Evolutionary conservation across 23 tunicate genomes (phyloP).

Genomic region (Styela plicata): DNA sequence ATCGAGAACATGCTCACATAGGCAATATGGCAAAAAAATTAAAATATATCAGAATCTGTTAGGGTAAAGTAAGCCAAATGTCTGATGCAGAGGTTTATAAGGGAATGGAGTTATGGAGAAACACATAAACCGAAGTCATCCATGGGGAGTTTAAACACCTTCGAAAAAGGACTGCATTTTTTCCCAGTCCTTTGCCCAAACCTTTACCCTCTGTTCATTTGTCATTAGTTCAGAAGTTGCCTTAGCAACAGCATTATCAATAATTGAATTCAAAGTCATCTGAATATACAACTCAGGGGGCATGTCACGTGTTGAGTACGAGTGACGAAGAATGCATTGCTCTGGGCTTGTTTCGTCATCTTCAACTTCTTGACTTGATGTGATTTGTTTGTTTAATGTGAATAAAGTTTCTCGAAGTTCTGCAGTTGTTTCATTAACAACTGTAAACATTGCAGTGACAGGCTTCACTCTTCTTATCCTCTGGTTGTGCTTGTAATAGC

Average conservation of each 20-base stretch:
- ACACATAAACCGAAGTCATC: no score
- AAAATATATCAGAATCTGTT: no score
- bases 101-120: no score
- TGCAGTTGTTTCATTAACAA: background rate
- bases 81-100: no score
- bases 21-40: no score
- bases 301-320: slow-evolving; percentile 37
- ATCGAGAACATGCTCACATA: no score
- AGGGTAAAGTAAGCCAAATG: no score
- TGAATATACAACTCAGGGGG: slow-evolving; percentile 50
- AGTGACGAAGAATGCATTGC: slow-evolving; percentile 30
- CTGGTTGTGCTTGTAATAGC: slow-evolving; percentile 7
- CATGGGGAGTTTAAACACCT: no score
- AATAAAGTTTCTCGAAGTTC: background rate
- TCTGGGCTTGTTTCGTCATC: slow-evolving; percentile 10
- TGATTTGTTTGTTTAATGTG: background rate
- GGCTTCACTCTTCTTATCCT: background rate
- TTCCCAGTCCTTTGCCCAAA: slow-evolving; percentile 66
- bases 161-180: slow-evolving; percentile 49
- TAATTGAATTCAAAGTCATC: slow-evolving; percentile 44
- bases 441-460: slow-evolving; percentile 1
- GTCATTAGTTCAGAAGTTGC: slow-evolving; percentile 59
- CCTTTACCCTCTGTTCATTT: slow-evolving; percentile 46
- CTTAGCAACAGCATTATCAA: slow-evolving; percentile 67
- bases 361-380: background rate